phyloP scores from a whole-genome alignment of 2,888 invertebrate species.

The Autographa pulchrina region DNA sequence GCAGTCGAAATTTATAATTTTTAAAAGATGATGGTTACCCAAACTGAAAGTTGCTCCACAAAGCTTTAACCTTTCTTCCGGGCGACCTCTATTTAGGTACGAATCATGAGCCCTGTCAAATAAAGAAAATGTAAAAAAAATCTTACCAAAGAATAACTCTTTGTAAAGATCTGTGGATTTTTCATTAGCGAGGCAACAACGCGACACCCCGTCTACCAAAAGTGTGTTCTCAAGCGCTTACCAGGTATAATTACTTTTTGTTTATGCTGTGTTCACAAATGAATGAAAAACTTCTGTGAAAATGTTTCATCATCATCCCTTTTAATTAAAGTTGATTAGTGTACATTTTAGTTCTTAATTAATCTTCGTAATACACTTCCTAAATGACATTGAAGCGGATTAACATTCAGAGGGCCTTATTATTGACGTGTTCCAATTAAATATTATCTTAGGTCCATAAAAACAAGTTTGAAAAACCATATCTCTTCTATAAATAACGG shows the following conservation, averaged over 20 bases:
- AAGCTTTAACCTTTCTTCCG: background rate
- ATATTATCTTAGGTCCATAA: background rate
- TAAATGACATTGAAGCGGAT: background rate
- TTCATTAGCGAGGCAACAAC: conserved; percentile 11
- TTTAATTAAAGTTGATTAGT: conserved; percentile 7
- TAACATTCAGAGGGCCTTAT: too few species aligned
- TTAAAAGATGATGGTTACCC: background rate
- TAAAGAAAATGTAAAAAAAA: too few species aligned
- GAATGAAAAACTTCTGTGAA: conserved; percentile 22
- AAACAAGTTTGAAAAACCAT: background rate
- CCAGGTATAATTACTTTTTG: conserved; percentile 40
- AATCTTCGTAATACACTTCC: background rate
- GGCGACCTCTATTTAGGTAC: too few species aligned
- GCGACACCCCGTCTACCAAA: conserved; percentile 20
- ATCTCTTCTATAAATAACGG: background rate
- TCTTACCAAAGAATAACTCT: conserved; percentile 6
- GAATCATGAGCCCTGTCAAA: background rate
- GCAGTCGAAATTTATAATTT: too few species aligned
- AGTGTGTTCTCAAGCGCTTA: conserved; percentile 11
- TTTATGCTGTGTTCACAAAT: conserved; percentile 31
- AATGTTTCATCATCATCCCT: conserved; percentile 14
- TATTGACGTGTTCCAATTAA: too few species aligned
- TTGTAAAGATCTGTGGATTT: background rate
- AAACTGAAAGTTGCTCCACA: background rate
- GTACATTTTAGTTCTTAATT: background rate